phyloP scores from a whole-genome alignment of 1,140 invertebrate genomes.

The Drosophila serrata region DNA sequence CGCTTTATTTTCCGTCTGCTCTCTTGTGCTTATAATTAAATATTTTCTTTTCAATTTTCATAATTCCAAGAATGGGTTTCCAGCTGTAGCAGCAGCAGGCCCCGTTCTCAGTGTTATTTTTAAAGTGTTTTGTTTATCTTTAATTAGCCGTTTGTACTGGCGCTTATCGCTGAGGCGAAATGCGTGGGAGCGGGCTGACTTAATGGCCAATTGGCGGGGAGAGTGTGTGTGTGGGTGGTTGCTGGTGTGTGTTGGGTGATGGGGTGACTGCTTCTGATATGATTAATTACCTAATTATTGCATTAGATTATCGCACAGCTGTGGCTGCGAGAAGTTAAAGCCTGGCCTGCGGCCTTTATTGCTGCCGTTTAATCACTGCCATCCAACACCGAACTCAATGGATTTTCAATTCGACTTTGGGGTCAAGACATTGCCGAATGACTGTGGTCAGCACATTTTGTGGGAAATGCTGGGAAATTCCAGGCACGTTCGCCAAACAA shows the following conservation, averaged over 20 bases:
- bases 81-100: not conserved
- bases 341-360: constrained; percentile 38
- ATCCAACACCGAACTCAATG: constrained; percentile 25
- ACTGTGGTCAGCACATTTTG: constrained; percentile 49
- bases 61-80: constrained; percentile 16
- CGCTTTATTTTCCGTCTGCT: constrained; percentile 31
- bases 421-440: constrained; percentile 18
- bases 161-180: constrained; percentile 4
- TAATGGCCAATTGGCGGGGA: constrained; percentile 48
- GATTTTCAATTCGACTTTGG: constrained; percentile 32
- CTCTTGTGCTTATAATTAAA: constrained; percentile 64
- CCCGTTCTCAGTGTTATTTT: constrained; percentile 37
- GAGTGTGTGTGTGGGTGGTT: not conserved
- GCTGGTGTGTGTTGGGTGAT: not conserved
- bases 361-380: constrained; percentile 58
- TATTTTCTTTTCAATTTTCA: constrained; percentile 72
- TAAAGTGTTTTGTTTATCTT: constrained; percentile 78
- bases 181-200: constrained; percentile 35
- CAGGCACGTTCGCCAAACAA: constrained; percentile 42
- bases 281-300: constrained; percentile 81
- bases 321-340: constrained; percentile 51
- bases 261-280: constrained; percentile 46
- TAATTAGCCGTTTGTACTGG: constrained; percentile 65
- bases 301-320: constrained; percentile 66
- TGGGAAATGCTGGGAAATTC: constrained; percentile 27